These are phyloP conservation scores for Chelonus formosanus DNA, from an alignment of 2,888 invertebrate genomes.

Conservation along the genomic window DNA sequence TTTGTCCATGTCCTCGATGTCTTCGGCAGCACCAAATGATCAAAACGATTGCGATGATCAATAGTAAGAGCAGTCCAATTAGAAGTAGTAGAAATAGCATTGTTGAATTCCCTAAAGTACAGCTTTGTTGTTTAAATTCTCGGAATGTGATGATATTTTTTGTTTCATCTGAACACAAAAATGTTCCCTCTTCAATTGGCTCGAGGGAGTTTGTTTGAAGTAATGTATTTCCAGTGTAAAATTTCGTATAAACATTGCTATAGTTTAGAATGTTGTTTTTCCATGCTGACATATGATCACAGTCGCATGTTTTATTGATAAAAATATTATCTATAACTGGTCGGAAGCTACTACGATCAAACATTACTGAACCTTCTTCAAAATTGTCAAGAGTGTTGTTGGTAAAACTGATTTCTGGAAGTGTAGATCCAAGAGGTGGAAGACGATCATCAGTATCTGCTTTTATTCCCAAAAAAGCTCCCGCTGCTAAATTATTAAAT, in stretches of 20 bases:
- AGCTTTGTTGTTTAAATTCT: conserved; percentile 54
- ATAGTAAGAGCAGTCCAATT: conserved; percentile 43
- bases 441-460: conserved; percentile 65
- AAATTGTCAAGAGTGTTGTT: conserved; percentile 72
- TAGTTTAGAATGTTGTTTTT: conserved; percentile 59
- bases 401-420: conserved; percentile 70
- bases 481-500: conserved; percentile 69
- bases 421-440: conserved; percentile 66
- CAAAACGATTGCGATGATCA: conserved; percentile 46
- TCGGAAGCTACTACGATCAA: conserved; percentile 69
- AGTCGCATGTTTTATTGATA: conserved; percentile 71
- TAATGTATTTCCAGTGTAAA: conserved; percentile 41
- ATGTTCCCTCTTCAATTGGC: conserved; percentile 52
- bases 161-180: conserved; percentile 52
- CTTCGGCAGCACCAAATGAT: conserved; percentile 58
- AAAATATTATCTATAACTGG: conserved; percentile 70
- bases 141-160: conserved; percentile 48
- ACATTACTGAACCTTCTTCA: conserved; percentile 69
- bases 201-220: conserved; percentile 46
- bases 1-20: conserved; percentile 60
- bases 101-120: conserved; percentile 54
- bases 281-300: conserved; percentile 65
- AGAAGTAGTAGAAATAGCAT: conserved; percentile 51
- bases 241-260: conserved; percentile 54
- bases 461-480: conserved; percentile 71